phyloP scores from a whole-genome alignment of 2,888 invertebrate genomes.

The Netelia melanura region DNA sequence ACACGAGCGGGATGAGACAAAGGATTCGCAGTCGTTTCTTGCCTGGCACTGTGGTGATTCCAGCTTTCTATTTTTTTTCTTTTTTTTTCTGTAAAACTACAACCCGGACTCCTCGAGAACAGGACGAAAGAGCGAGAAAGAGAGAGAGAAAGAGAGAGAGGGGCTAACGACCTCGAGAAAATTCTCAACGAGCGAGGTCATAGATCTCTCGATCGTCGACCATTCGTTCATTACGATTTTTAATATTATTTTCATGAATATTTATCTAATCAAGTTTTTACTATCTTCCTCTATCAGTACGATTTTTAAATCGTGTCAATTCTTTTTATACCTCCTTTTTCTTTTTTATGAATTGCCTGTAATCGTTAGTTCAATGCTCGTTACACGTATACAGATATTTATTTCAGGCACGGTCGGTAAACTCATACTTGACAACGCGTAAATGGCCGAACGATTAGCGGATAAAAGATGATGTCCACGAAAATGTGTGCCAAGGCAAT shows the following conservation, averaged over 20 bases:
- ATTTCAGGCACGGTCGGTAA: not conserved
- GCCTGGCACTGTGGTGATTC: constrained; percentile 13
- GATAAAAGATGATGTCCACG: constrained; percentile 58
- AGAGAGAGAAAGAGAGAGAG: constrained; percentile 36
- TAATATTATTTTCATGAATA: not conserved
- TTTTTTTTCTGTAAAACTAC: constrained; percentile 35
- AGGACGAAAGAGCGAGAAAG: constrained; percentile 23
- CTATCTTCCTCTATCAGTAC: not conserved
- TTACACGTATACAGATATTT: not conserved
- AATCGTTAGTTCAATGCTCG: not conserved
- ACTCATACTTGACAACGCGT: constrained; percentile 37
- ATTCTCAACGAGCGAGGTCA: constrained; percentile 49
- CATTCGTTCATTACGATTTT: not conserved
- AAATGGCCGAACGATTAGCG: constrained; percentile 54
- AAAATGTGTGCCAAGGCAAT: constrained; percentile 68
- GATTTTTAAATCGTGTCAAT: not conserved
- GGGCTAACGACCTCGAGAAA: constrained; percentile 62
- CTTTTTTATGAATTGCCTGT: not conserved
- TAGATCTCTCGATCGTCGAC: constrained; percentile 38
- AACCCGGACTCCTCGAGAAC: constrained; percentile 41
- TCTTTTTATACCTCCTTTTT: not conserved
- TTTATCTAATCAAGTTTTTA: not conserved
- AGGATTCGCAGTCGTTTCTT: constrained; percentile 63
- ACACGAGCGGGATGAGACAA: constrained; percentile 63
- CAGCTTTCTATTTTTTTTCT: constrained; percentile 53